Base-by-base conservation (phyloP, 2,888 invertebrate genomes). In the Pomacea canaliculata region DNA sequence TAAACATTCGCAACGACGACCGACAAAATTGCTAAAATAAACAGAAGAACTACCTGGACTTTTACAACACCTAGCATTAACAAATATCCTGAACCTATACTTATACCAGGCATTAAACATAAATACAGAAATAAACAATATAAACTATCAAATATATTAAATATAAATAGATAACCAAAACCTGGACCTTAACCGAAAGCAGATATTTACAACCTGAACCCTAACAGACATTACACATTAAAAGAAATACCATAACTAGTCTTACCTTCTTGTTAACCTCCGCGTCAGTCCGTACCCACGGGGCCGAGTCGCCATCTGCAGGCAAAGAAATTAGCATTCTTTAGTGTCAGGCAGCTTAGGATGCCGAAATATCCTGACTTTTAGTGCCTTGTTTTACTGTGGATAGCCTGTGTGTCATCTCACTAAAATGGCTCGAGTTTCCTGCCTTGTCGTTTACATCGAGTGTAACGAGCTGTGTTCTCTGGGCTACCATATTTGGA, bases 281-380 rank as follows among this genome's bases (percentile, higher is more conserved):
- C 56, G 75, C 75, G 78, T 76, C 27, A 80, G 69, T 8, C 80
- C 80, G 37, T 77, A 80, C 0, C 78, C 80, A 69, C 67, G 65
- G 7, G 80, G 80, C 27, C 80, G 72, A 10, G 75, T 77, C 5
- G 80, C 80, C 80, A 80, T 80, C 73, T 73, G 73, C 7, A 73
- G 18, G 10, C 16, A 70, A n/a, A 27, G 56, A 60, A 19, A 49
- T 10, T n/a, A 49, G 16, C 51, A 3, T 16, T 16, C 16, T 16
- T 56, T 56, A 16, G 51, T 56, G 51, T 13, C 12, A 56, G 16
- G 37, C 37, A 37, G 37, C 37, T 37, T 37, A 37, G 37, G 37
- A 37, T 37, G 4, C 37, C 37, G 37, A 37, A 0, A 1, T 37
- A 37, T 37, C 37, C 37, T 37, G 37, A 3, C 37, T 37, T 37